Base-by-base conservation (phyloP, 2,113 vertebrate genomes). In the Pelvicachromis taeniatus region DNA sequence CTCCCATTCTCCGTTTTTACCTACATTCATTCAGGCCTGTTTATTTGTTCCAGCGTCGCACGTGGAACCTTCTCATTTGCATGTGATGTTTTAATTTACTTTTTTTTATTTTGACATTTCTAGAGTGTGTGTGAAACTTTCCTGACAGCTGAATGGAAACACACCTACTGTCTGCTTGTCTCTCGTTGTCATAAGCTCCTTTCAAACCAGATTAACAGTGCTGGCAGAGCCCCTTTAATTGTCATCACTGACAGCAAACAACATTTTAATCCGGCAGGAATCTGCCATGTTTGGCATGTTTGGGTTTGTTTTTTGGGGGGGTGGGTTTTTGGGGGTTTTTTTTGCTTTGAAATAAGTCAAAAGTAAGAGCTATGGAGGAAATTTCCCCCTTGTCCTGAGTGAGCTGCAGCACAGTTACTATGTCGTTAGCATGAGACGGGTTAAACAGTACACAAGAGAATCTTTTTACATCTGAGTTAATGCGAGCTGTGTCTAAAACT, bases 81-180 rank as follows among this genome's bases (percentile, higher is more conserved):
- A 53, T 86, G 6, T 12, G 19, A 45, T 45, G 19, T 63, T 81
- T 80, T 45, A 40, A 17, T 53, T 31, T 3, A 12, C n/a, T n/a
- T n/a, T 78, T 53, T 75, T 45, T 61, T 55, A 35, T 84, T 83
- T 82, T 90, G 84, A 85, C 78, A 54, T 86, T 77, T 85, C 16
- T 42, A 26, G 85, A 85, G 58, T 70, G 80, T 80, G 65, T 29
- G 35, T 79, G 31, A 80, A 70, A 68, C 54, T 54, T 13, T 1
- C 4, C 9, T 56, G 91, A 85, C 91, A 87, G 90, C 65, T 80
- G 83, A 87, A 88, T 82, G 58, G n/a, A 83, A 86, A 88, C 85
- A 73, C 78, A 54, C 38, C 87, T 70, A 63, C 83, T 86, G 80
- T 87, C 77, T 82, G 59, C 77, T 59, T 50, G 87, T 68, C 78